Evolutionary conservation across 1,140 invertebrate genomes (phyloP).

Genomic region (Colletes gigas): DNA sequence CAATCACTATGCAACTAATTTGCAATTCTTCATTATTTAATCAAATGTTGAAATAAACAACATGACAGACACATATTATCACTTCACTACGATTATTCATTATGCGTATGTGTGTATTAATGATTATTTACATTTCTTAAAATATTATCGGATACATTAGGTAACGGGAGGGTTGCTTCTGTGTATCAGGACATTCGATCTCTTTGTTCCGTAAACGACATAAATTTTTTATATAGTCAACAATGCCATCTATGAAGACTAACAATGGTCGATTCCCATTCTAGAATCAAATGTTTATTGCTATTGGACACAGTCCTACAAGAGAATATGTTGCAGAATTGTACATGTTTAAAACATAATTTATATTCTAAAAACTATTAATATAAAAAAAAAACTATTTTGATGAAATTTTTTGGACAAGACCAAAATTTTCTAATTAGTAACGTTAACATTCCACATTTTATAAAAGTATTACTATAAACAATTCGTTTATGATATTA

Average conservation of each 20-base stretch:
- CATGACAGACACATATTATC: constrained; percentile 35
- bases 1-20: constrained; percentile 14
- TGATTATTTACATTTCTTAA: constrained; percentile 9
- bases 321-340: not conserved
- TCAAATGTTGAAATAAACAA: constrained; percentile 24
- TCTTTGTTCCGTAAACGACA: constrained; percentile 37
- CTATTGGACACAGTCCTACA: too few relatives aligned
- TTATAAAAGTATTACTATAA: not conserved
- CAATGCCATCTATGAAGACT: constrained; percentile 24
- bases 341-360: not conserved
- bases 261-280: not conserved
- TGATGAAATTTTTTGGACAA: not conserved
- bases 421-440: not conserved
- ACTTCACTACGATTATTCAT: constrained; percentile 9
- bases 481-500: too few relatives aligned
- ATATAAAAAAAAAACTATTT: not conserved
- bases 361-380: not conserved
- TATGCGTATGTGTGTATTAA: not conserved
- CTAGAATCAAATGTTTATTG: not conserved
- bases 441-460: not conserved
- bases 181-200: constrained; percentile 14
- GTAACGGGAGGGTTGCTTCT: not conserved
- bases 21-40: constrained; percentile 14
- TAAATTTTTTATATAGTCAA: constrained; percentile 20
- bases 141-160: constrained; percentile 8